Conservation (phyloP, 2,113 vertebrate genomes). For the Dascyllus trimaculatus region DNA sequence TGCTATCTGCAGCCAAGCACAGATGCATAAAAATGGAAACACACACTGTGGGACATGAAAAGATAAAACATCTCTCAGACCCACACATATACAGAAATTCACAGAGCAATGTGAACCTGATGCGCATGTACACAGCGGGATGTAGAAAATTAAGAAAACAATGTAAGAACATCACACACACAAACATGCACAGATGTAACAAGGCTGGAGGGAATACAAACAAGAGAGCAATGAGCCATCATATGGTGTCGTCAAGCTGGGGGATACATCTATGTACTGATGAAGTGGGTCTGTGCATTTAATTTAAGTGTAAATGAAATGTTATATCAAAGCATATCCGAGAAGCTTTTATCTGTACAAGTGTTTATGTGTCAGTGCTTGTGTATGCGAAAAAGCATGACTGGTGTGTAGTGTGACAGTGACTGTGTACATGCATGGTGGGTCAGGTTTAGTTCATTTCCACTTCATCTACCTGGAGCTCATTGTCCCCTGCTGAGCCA, state of each 20-base stretch:
- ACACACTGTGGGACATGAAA: constrained; percentile 13
- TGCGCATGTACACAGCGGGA: constrained; percentile 36
- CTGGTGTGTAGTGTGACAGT: background rate
- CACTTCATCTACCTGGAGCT: constrained; percentile 71
- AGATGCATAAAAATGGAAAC: constrained; percentile 46
- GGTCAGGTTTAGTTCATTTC: constrained; percentile 77
- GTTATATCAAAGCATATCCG: constrained; percentile 40
- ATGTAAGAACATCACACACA: constrained; percentile 47
- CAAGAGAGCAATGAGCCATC: constrained; percentile 47
- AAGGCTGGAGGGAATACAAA: constrained; percentile 52
- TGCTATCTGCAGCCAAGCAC: constrained; percentile 23
- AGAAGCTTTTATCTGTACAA: constrained; percentile 48
- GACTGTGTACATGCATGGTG: constrained; percentile 20
- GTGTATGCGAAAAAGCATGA: background rate
- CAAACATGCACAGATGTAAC: constrained; percentile 11
- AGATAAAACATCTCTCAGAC: constrained; percentile 49
- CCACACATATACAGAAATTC: constrained; percentile 16
- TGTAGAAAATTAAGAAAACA: constrained; percentile 51
- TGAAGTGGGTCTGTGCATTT: constrained; percentile 41
- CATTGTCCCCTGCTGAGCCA: constrained; percentile 71
- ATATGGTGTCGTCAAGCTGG: constrained; percentile 34
- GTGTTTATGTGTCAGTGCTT: constrained; percentile 18
- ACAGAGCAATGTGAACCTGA: constrained; percentile 33
- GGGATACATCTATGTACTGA: constrained; percentile 31
- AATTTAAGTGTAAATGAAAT: constrained; percentile 60